These are phyloP conservation scores for Poecilia picta DNA, from an alignment of 2,797 vertebrate genomes.

Conservation along the genomic window DNA sequence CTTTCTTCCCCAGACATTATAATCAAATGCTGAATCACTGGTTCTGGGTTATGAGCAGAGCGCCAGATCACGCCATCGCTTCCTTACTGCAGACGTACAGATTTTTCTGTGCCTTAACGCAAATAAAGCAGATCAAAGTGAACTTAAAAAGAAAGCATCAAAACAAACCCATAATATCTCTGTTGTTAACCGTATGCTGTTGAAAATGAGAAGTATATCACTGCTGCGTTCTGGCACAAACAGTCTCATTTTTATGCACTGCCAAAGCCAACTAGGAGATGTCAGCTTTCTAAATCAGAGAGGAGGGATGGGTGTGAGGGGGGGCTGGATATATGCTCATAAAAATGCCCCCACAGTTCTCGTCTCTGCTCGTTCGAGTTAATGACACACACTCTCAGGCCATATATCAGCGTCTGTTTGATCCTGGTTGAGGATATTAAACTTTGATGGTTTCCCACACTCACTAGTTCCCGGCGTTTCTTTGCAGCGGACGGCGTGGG, in stretches of 20 bases:
- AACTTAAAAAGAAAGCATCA: conserved; percentile 14
- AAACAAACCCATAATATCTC: conserved; percentile 26
- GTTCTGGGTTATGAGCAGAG: conserved; percentile 43
- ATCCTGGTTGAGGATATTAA: conserved; percentile 74
- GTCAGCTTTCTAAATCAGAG: conserved; percentile 75
- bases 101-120: conserved; percentile 38
- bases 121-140: conserved; percentile 37
- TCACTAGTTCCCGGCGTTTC: conserved; percentile 35
- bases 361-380: conserved; percentile 65
- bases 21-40: not conserved
- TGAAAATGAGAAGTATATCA: conserved; percentile 10
- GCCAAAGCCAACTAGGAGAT: conserved; percentile 56
- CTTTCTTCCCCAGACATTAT: not conserved
- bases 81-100: conserved; percentile 24
- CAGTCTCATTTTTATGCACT: conserved; percentile 64
- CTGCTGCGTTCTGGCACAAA: conserved; percentile 41
- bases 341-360: conserved; percentile 66
- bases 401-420: conserved; percentile 71
- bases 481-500: conserved; percentile 36
- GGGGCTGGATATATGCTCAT: conserved; percentile 47
- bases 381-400: conserved; percentile 66
- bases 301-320: conserved; percentile 38
- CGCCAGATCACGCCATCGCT: conserved; percentile 21
- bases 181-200: conserved; percentile 5
- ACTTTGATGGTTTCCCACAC: conserved; percentile 63